Conservation (phyloP, 2,113 vertebrate species). For the Oreochromis niloticus region DNA sequence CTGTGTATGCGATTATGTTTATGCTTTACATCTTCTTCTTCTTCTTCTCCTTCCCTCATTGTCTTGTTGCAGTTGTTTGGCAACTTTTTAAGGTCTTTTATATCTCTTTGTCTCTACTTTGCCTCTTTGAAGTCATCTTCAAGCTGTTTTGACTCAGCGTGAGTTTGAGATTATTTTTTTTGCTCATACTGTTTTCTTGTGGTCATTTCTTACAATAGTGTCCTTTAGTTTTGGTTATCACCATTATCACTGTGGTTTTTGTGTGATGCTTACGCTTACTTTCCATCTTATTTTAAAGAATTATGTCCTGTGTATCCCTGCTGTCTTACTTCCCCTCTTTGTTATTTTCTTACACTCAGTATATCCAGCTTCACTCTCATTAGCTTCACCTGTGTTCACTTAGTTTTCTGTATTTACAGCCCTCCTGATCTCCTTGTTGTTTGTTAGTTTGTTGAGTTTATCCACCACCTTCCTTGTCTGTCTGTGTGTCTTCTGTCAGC, state of each 20-base stretch:
- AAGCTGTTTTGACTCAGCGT: not conserved
- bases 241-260: not conserved
- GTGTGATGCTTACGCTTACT: not conserved
- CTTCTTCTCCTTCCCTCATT: not conserved
- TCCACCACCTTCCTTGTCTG: not conserved
- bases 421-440: not conserved
- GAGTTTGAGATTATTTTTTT: not conserved
- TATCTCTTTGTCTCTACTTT: not conserved
- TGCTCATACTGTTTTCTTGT: not conserved
- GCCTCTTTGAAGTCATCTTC: not conserved
- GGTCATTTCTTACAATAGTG: not conserved
- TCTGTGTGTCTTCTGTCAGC: not conserved
- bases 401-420: not conserved
- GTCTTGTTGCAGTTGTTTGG: not conserved
- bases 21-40: not conserved
- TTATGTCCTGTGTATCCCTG: not conserved
- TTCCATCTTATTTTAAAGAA: accelerated
- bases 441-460: not conserved
- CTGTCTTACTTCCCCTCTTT: not conserved
- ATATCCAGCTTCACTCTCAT: not conserved
- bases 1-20: not conserved
- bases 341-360: not conserved
- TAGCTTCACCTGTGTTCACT: not conserved
- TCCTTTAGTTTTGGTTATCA: not conserved
- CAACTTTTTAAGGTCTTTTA: not conserved